phyloP scores from a whole-genome alignment of 2,888 invertebrate genomes.

The Nezara viridula region DNA sequence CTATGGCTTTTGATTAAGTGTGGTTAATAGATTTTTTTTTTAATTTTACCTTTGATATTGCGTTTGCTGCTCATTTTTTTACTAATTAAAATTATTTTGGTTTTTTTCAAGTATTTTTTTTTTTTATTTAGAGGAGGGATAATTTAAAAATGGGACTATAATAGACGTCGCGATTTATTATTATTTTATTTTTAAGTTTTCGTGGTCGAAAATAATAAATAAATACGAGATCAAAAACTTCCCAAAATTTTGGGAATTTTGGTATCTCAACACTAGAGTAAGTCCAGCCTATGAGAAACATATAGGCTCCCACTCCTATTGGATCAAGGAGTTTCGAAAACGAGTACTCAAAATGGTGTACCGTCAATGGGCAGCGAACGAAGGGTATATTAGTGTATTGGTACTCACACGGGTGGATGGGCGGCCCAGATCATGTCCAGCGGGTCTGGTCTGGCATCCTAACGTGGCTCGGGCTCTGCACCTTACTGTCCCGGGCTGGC shows the following conservation, averaged over 20 bases:
- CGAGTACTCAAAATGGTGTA: neutral
- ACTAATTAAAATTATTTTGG: neutral
- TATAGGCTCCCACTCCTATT: too few species aligned
- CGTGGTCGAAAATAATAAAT: neutral
- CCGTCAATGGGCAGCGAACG: neutral
- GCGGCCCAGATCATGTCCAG: conserved; percentile 57
- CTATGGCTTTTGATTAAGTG: neutral
- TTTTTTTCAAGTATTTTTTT: neutral
- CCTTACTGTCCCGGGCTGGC: conserved; percentile 50
- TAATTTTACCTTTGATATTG: neutral
- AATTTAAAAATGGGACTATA: too few species aligned
- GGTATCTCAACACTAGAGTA: neutral
- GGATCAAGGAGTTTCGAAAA: too few species aligned
- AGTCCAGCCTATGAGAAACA: neutral
- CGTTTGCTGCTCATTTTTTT: neutral
- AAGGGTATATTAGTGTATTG: neutral
- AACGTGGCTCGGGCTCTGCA: conserved; percentile 47
- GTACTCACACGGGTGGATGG: conserved; percentile 59
- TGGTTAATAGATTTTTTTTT: neutral
- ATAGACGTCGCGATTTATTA: too few species aligned
- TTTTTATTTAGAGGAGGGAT: neutral
- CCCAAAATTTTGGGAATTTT: too few species aligned
- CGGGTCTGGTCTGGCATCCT: conserved; percentile 42
- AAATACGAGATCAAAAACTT: neutral
- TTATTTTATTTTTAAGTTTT: too few species aligned